Evolutionary conservation across 1,140 invertebrate genomes (phyloP), one percentile per base, ranked within the genome.

Genomic region (Drosophila ananassae): DNA sequence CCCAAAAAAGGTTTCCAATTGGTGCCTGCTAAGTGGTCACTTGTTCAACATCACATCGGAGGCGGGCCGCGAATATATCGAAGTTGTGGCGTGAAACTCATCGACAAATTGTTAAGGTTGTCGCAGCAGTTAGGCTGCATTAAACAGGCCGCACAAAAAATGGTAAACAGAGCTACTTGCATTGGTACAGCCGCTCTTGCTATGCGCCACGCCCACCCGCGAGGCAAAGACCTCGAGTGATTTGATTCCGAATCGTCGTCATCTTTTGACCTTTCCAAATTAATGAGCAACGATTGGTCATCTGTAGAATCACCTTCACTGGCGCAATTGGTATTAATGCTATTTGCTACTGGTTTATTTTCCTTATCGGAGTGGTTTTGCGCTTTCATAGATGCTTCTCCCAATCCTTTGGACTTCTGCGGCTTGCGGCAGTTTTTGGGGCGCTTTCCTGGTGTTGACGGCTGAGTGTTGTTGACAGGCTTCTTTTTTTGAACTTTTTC

Each of bases 71-170:
- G 94, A 6, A 97, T 94, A 78, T 98, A 98, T 50, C 96, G 94
- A 60, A 98, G 92, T 83, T 98, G 96, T 2, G 97, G 97, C 3
- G 95, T 95, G 21, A 98, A 93, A 1, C 96, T 97, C 77, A 96
- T 93, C 25, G 95, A 95, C 66, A 98, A 94, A 55, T 96, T 97
- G 92, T 98, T 97, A 59, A 97, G 93, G 10, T 95, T 94, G 90
- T 98, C 97, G 92, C 97, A 97, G 91, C 97, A 97, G 37, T 94
- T 95, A 8, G 96, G 95, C 80, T 97, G 97, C 69, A 97, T 93
- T 10, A 97, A 93, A 92, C 96, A 97, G 3, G 96, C 96, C 24
- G 97, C 94, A 61, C 96, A 96, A 46, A 97, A 94, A 4, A 98
- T 93, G 1, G 96, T 95, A 24, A 98, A 93, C 13, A 98, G 92